These are phyloP conservation scores for Digitonthophagus gazella DNA, from an alignment of 2,888 invertebrate genomes.

Conservation along the genomic window DNA sequence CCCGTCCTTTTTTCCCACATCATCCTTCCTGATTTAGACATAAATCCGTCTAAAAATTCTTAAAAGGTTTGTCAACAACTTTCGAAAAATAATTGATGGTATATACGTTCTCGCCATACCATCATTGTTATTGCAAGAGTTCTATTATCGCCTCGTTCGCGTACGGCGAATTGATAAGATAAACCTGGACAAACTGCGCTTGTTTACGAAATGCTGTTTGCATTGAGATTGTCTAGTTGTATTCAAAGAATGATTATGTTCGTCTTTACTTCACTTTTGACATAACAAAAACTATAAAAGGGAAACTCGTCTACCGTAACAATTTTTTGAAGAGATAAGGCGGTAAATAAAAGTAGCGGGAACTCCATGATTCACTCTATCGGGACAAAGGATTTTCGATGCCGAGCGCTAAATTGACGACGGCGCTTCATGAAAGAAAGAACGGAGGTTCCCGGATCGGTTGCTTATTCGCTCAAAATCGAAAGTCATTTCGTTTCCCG, in stretches of 20 bases:
- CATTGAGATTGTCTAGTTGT: neutral
- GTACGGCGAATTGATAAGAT: neutral
- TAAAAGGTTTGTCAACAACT: neutral
- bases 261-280: neutral
- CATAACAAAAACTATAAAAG: too few relatives aligned
- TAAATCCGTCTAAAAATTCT: neutral
- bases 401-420: neutral
- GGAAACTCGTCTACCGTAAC: too few relatives aligned
- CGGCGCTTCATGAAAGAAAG: neutral
- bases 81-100: too few relatives aligned
- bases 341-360: too few relatives aligned
- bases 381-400: neutral
- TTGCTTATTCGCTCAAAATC: neutral
- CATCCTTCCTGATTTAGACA: neutral
- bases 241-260: neutral
- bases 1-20: neutral
- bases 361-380: neutral
- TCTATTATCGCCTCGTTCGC: neutral
- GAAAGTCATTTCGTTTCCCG: neutral
- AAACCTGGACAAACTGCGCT: neutral
- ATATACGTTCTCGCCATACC: neutral
- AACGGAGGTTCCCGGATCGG: neutral
- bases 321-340: too few relatives aligned
- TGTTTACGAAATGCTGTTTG: neutral
- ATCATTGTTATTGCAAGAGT: neutral